Evolutionary conservation across 2,797 vertebrate genomes (phyloP), one percentile per base, ranked within the genome.

Genomic region (Coregonus sp.): DNA sequence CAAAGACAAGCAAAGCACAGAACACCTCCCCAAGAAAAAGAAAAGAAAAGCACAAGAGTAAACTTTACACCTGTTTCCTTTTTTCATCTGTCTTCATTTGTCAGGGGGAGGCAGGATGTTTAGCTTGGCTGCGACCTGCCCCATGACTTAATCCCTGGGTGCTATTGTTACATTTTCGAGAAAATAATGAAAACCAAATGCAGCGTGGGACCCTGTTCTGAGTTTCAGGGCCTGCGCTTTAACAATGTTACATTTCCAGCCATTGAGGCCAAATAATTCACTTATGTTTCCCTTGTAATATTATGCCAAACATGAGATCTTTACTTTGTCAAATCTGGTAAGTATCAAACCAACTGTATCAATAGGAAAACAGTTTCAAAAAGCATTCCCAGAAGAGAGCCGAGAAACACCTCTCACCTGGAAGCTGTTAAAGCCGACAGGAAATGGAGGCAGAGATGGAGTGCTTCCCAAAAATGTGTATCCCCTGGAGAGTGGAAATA

Each of bases 141-240:
- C 82, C 82, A 91, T 94, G 94, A 94, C 93, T 92, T 92, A 91
- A 93, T 94, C 92, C 92, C 91, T 91, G 88, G 92, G 89, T 91
- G 92, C 92, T 89, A 89, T 93, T 92, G 89, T 93, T 91, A 89
- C 83, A 89, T 85, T 89, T 89, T 87, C 33, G 20, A 80, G 47
- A 85, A 88, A 89, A 88, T 93, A 94, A 94, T 94, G 91, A 92
- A 93, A 94, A 93, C 91, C 93, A 93, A 93, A 94, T 93, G 93
- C 66, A 63, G 73, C 7, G 31, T 75, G 85, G 78, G 86, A 87
- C 35, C 35, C 37, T 29, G 87, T 69, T 79, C 92, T 84, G 56
- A 85, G 87, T 92, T 93, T 92, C 92, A 86, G 88, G 86, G 85
- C 68, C 89, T 85, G 89, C 66, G 78, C 89, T 90, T 93, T 92